Evolutionary conservation across 2,113 vertebrate species (phyloP), one percentile per base, ranked within the genome.

Genomic region (Ctenomys sociabilis): DNA sequence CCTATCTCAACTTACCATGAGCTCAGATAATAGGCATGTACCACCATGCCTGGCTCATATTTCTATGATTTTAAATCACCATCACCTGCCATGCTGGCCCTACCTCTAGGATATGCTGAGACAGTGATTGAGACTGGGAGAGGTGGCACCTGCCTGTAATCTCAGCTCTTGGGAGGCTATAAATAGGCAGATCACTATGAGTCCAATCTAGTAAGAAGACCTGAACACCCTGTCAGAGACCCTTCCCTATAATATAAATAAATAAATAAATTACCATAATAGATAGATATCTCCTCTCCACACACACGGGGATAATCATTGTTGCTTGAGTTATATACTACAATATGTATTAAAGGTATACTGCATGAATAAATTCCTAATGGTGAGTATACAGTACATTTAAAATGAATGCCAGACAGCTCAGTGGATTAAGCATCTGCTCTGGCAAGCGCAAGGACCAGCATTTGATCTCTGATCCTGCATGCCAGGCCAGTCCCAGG

Each of bases 331-430:
- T 21, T 64, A 57, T 49, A 40, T 64, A 86, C 4, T 28, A 72
- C 26, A 81, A 91, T 10, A 2, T 52, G 14, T 40, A 81, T 26
- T 63, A 72, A 70, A 21, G 85, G 24, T 77, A 75, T 19, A 85
- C 5, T 83, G 30, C 22, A 32, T 73, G 35, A 87, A 68, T 88
- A 91, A 95, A 77, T 64, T 96, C 30, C 32, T 86, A 90, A 85
- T 1, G 57, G 49, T 70, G 49, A 37, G 82, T 45, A 92, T 9
- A 83, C 1, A 21, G 2, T 86, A 35, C 68, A 84, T 87, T 94
- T 95, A 92, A 77, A 75, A 77, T 75, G 37, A 92, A 68, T 64
- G 43, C 52, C 61, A 68, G 77, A 57, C 19, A 57, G 17, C 54
- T 19, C 54, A 57, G 54, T 57, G 16, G 54, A 57, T 17, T 57